Evolutionary conservation across 2,888 invertebrate species (phyloP), one percentile per base, ranked within the genome.

Genomic region (Pilophorus perplexus): DNA sequence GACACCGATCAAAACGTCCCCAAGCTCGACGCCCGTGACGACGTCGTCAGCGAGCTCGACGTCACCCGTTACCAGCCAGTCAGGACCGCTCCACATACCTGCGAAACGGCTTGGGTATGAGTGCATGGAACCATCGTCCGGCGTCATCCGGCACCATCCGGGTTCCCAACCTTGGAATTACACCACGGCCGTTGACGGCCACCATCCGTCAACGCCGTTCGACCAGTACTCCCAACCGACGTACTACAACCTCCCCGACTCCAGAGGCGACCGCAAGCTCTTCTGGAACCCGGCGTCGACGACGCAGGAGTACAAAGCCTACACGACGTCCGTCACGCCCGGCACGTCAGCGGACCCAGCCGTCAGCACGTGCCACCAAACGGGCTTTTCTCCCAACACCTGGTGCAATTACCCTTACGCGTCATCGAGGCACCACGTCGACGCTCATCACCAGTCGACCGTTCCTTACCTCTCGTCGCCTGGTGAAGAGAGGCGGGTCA

Each of bases 11-110:
- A 72, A 72, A 33, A 71, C 74, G 18, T 75, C 82, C 73, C 78
- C 82, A 67, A 78, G 81, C 79, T 81, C 80, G 77, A 79, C 83
- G 75, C 82, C 83, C 76, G 81, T 83, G 44, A 69, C 74, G 76
- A 62, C 75, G 79, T 80, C 81, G 75, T 83, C 77, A 72, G 85
- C 86, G 65, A 85, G 87, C 68, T 85, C 87, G 69, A 85, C 86
- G 62, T 85, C 86, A 69, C 83, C 84, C 74, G 83, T 82, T 75
- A 83, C 83, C 77, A 82, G 70, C 64, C 77, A 77, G 65, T 69
- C 86, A 69, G 90, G 89, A 71, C 88, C 88, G 68, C 82, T 93
- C 71, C 92, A 93, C 81, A 92, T 93, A 79, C 93, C 92, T 72
- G 92, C 92, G 75, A 92, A 93, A 79, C 83, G 91, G 75, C 79